Evolutionary conservation across 2,888 invertebrate genomes (phyloP).

Genomic region (Isotomurus palustris): DNA sequence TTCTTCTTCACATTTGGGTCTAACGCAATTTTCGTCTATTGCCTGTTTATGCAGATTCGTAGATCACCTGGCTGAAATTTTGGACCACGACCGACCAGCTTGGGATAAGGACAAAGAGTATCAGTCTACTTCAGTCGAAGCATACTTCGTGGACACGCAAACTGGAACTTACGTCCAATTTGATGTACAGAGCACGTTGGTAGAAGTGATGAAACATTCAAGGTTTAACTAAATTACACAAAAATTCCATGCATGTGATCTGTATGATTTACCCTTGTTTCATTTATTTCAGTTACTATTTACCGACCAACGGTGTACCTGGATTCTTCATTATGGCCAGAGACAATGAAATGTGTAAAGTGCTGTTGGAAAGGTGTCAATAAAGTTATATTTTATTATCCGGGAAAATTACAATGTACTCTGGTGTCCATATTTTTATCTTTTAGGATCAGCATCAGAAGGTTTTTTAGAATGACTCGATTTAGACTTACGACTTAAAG

Average conservation of each 20-base stretch:
- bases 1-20: not conserved
- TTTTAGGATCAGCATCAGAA: no score
- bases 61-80: conserved; percentile 62
- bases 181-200: conserved; percentile 57
- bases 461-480: no score
- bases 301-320: conserved; percentile 39
- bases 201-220: conserved; percentile 58
- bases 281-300: conserved; percentile 19
- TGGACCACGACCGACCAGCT: conserved; percentile 60
- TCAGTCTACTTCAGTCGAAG: conserved; percentile 57
- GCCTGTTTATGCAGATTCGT: conserved; percentile 53
- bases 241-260: not conserved
- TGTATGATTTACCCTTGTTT: not conserved
- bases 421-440: no score
- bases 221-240: conserved; percentile 50
- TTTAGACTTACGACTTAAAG: no score
- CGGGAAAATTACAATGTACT: no score
- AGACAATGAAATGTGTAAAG: conserved; percentile 29
- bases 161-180: conserved; percentile 59
- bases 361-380: conserved; percentile 11
- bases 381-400: no score
- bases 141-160: conserved; percentile 69
- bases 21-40: not conserved
- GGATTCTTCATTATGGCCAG: conserved; percentile 34
- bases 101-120: conserved; percentile 71